Evolutionary conservation across 2,888 invertebrate genomes (phyloP).

Genomic region (Taenaris catops): DNA sequence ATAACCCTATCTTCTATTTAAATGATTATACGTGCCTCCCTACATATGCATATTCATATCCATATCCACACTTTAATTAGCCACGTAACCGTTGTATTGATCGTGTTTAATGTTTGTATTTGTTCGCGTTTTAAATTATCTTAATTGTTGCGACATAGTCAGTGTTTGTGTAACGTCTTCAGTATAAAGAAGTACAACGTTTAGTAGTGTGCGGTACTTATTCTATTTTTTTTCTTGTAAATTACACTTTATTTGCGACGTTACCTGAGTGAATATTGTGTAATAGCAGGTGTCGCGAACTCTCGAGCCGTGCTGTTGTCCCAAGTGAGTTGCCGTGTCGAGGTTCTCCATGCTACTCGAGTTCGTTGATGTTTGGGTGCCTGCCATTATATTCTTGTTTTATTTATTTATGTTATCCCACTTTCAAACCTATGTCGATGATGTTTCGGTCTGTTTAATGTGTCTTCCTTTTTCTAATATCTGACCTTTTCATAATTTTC

Average conservation of each 20-base stretch:
- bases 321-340: conserved; percentile 25
- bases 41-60: too few relatives aligned
- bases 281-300: conserved; percentile 23
- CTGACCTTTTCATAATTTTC: too few relatives aligned
- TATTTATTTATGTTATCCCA: conserved; percentile 38
- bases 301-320: conserved; percentile 21
- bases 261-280: conserved; percentile 6
- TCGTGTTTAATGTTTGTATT: conserved; percentile 1
- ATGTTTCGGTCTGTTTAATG: conserved; percentile 19
- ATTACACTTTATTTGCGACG: not conserved
- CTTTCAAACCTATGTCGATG: conserved; percentile 26
- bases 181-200: conserved; percentile 3
- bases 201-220: not conserved
- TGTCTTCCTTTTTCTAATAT: too few relatives aligned
- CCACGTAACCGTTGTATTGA: not conserved
- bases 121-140: conserved; percentile 1
- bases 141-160: not conserved
- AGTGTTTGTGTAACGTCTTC: not conserved
- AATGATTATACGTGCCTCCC: not conserved
- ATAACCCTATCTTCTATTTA: not conserved
- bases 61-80: not conserved
- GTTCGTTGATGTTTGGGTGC: conserved; percentile 38
- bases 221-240: not conserved
- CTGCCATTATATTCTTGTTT: conserved; percentile 42
- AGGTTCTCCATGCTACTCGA: conserved; percentile 24